Base-by-base conservation (phyloP, 2,888 invertebrate species). In the Fragum sueziense region DNA sequence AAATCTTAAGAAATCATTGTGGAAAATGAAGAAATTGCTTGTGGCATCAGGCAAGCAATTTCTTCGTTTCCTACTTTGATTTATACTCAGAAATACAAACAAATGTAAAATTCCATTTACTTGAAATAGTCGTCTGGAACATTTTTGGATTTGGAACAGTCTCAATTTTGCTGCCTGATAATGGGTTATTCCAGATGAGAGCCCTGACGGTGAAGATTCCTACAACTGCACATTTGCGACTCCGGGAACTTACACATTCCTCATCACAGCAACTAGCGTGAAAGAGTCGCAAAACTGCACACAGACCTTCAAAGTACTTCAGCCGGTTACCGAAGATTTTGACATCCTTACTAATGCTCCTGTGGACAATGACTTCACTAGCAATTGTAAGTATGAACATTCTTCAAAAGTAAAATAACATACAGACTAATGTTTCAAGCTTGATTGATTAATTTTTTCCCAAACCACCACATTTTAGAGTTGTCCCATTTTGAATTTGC, bases 191-290 rank as follows among this genome's bases (percentile, higher is more conserved):
- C 14, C 85, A 92, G 92, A 87, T 27, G 61, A 67, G 0, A 89
- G 88, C 65, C 87, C 89, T 9, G 81, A 88, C 76, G 89, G 88
- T 6, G 54, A 74, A 22, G 91, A 91, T 77, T 80, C 74, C 0
- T 31, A 57, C 20, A 37, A 62, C 0, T 86, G 89, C 61, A 88
- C 84, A 0, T 92, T 91, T 82, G 72, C 73, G 0, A 57, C 76
- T 0, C 62, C 82, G 1, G 87, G 88, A 1, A 74, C 54, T 6
- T 85, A 85, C 59, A 85, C 74, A 1, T 84, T 90, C 71, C 85
- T 70, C 0, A 88, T 91, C 20, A 85, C 62, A 9, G 91, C 89
- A 0, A 70, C 52, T 2, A 90, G 91, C 31, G 72, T 69, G 1
- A 74, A 91, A 22, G 88, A 90, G 33, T 87, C 82, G 6, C 79